Evolutionary conservation across 92 coral and sea anemone genomes (phyloP).

Genomic region (Epizoanthus fatuus): DNA sequence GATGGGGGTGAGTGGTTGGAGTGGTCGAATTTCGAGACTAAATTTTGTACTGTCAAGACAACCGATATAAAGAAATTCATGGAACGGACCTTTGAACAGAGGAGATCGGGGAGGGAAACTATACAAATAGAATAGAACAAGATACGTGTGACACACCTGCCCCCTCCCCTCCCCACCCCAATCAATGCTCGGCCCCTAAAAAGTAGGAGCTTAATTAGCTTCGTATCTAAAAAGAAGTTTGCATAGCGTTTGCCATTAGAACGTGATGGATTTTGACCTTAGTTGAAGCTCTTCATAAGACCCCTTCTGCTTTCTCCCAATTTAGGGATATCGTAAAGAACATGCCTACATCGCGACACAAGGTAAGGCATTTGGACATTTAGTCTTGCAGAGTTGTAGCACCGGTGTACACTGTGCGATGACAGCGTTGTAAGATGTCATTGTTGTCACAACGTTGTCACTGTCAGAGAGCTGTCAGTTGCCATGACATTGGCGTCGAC

Average conservation of each 20-base stretch:
- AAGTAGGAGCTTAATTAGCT: too few relatives aligned
- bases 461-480: too few relatives aligned
- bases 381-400: background rate
- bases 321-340: slow-evolving; percentile 97
- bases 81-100: too few relatives aligned
- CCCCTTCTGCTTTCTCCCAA: background rate
- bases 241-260: background rate
- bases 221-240: too few relatives aligned
- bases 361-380: slow-evolving; percentile 50
- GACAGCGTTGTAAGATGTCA: background rate
- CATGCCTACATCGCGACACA: slow-evolving; percentile 96
- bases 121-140: background rate
- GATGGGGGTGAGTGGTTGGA: too few relatives aligned
- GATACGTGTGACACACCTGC: background rate
- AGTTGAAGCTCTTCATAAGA: background rate
- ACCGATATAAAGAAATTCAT: too few relatives aligned
- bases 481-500: too few relatives aligned
- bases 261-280: background rate
- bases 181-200: too few relatives aligned
- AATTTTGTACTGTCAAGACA: too few relatives aligned
- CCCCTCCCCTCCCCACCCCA: background rate
- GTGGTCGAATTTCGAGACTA: too few relatives aligned
- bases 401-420: background rate
- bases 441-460: too few relatives aligned
- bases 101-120: background rate